Percentiles rank a stretch among this genome's conserved stretches.
These are phyloP conservation scores for Pocillopora verrucosa DNA, from an alignment of 64 coral and sea anemone species.

Conservation along the genomic window DNA sequence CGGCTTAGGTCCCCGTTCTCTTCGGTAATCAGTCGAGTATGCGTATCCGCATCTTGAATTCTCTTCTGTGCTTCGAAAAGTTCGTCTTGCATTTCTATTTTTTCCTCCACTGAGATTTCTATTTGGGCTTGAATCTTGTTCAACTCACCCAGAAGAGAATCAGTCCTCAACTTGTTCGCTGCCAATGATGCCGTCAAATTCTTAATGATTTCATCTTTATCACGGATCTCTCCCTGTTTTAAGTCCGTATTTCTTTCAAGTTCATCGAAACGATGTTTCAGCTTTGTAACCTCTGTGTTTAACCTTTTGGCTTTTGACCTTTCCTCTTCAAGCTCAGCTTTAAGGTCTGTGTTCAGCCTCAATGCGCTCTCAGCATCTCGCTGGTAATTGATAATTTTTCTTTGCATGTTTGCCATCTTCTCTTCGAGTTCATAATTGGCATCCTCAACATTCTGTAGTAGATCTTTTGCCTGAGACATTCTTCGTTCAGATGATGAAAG, in stretches of 20 bases:
- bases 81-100: slow-evolving; percentile 65
- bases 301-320: slow-evolving; percentile 58
- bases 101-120: slow-evolving; percentile 59
- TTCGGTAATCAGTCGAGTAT: slow-evolving; percentile 39
- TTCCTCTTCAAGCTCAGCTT: slow-evolving; percentile 74
- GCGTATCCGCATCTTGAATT: slow-evolving; percentile 48
- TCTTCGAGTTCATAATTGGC: slow-evolving; percentile 59
- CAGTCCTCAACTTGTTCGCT: slow-evolving; percentile 23
- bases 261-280: slow-evolving; percentile 55
- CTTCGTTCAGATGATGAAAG: slow-evolving; percentile 65
- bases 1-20: slow-evolving; percentile 65
- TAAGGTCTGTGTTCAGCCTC: slow-evolving; percentile 50
- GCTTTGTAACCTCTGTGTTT: slow-evolving; percentile 48
- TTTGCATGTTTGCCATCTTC: slow-evolving; percentile 50
- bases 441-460: slow-evolving; percentile 76
- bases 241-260: slow-evolving; percentile 52
- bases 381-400: slow-evolving; percentile 55
- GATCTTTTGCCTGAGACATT: slow-evolving; percentile 44
- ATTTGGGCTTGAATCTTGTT: slow-evolving; percentile 58
- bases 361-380: slow-evolving; percentile 39
- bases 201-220: slow-evolving; percentile 59
- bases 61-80: slow-evolving; percentile 47
- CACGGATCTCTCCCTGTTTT: slow-evolving; percentile 29
- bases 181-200: slow-evolving; percentile 41
- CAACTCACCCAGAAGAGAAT: slow-evolving; percentile 37